phyloP scores from a whole-genome alignment of 2,797 vertebrate species.

The Typhlichthys eigenmanni region DNA sequence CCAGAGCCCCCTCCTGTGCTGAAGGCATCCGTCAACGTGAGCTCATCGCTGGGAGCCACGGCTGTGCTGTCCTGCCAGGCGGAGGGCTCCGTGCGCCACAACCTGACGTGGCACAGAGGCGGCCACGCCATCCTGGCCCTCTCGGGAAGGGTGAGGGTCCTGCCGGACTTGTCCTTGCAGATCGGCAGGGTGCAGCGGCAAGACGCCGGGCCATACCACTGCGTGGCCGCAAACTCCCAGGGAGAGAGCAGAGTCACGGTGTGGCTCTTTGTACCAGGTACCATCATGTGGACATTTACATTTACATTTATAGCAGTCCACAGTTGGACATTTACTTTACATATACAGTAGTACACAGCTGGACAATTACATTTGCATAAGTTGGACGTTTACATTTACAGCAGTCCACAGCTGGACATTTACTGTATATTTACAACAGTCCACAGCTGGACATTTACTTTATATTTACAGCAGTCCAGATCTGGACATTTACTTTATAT shows the following conservation, averaged over 20 bases:
- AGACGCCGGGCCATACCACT: constrained; percentile 84
- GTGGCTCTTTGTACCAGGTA: constrained; percentile 89
- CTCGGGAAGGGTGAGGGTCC: constrained; percentile 67
- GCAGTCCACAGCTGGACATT: no score
- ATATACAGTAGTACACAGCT: no score
- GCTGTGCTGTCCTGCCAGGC: constrained; percentile 83
- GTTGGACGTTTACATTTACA: no score
- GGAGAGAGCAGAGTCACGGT: constrained; percentile 74
- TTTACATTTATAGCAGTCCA: background rate
- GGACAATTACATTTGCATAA: no score
- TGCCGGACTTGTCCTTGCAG: constrained; percentile 82
- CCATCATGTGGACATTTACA: constrained; percentile 11
- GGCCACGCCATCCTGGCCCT: constrained; percentile 57
- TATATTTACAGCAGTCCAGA: no score
- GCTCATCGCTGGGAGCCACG: constrained; percentile 72
- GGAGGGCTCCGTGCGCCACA: constrained; percentile 79
- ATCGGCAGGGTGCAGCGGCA: constrained; percentile 64
- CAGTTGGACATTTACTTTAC: no score
- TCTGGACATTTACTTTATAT: no score
- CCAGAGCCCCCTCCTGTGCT: constrained; percentile 85
- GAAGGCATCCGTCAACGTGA: constrained; percentile 77
- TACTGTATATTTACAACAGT: no score
- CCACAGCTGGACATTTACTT: no score
- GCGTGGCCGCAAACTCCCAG: constrained; percentile 74
- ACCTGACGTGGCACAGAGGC: constrained; percentile 84